Conservation (phyloP, 1,140 invertebrate species). For the Harpegnathos saltator region DNA sequence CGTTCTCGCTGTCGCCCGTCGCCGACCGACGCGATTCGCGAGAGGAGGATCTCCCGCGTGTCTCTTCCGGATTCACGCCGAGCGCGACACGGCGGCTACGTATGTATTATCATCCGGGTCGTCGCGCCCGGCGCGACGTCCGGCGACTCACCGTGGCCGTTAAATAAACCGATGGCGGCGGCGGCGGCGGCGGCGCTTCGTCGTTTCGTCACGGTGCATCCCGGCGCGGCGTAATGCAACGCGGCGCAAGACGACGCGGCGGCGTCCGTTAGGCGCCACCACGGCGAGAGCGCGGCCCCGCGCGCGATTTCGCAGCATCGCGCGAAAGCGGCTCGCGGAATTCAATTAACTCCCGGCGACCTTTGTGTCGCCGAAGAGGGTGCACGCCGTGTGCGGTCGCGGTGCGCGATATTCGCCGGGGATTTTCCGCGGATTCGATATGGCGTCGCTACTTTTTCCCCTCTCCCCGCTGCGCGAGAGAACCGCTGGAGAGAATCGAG, state of each 20-base stretch:
- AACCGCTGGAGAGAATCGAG: background rate
- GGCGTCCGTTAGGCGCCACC: slow-evolving; percentile 26
- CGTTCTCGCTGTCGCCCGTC: too few species aligned
- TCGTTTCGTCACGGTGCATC: slow-evolving; percentile 57
- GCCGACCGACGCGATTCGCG: too few species aligned
- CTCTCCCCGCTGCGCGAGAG: background rate
- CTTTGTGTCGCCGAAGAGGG: background rate
- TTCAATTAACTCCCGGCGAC: slow-evolving; percentile 57
- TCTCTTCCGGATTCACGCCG: background rate
- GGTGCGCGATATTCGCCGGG: background rate
- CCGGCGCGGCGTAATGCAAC: background rate
- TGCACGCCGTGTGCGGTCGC: background rate
- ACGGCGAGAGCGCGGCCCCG: background rate
- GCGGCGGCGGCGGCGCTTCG: too few species aligned
- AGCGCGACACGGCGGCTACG: background rate
- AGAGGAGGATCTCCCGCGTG: too few species aligned
- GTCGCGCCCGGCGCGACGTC: background rate
- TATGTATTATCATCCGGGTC: slow-evolving; percentile 4
- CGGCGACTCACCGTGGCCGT: slow-evolving; percentile 23
- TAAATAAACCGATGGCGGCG: slow-evolving; percentile 45
- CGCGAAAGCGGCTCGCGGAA: background rate
- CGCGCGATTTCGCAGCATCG: background rate
- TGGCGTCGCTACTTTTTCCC: background rate
- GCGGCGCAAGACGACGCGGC: background rate
- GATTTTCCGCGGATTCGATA: slow-evolving; percentile 39